Base-by-base conservation (phyloP, 1,140 invertebrate species). In the Ctenoplectra terminalis region DNA sequence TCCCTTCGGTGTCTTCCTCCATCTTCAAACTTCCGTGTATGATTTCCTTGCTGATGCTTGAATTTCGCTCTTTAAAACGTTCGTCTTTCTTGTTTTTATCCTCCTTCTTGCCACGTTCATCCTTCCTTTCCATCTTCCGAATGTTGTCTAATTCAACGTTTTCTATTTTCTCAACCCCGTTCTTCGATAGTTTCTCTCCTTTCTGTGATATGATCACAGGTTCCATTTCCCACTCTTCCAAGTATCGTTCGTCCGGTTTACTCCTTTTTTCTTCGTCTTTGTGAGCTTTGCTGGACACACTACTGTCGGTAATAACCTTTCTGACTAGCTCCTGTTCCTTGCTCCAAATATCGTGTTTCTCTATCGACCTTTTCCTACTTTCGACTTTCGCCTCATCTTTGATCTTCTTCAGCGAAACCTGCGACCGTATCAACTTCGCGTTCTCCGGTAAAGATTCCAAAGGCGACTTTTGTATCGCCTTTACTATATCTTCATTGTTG, bases 181-280 rank as follows among this genome's bases (percentile, higher is more conserved):
- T 70, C 23, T 50, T 67, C n/a, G 37, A 66, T 8, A 20, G 6
- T 43, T 43, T 70, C 48, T 40, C 61, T 56, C 20, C 76, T 82
- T 66, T 84, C 20, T 81, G 75, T 6, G 56, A 6, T 29, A 73
- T 71, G 0, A 82, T 75, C 34, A 82, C 43, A 31, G 87, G 82
- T 61, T 90, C 88, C 31, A 81, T 81, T 80, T 91, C 87, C 90
- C 90, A 91, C 20, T 89, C 89, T 34, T 87, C 83, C 31, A 87
- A 37, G n/a, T 72, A 87, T 58, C 46, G 79, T 31, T 86, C 83
- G 0, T 77, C 46, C 1, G 40, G 20, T 46, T 88, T 87, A 20
- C 5, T 58, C 0, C 48, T 48, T 26, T 81, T 81, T 11, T 52
- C 63, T 20, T 77, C 63, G 1, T 75, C 52, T 58, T 81, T 85